Evolutionary conservation across 2,888 invertebrate genomes (phyloP).

Genomic region (Himalopsyche kuldschensis): DNA sequence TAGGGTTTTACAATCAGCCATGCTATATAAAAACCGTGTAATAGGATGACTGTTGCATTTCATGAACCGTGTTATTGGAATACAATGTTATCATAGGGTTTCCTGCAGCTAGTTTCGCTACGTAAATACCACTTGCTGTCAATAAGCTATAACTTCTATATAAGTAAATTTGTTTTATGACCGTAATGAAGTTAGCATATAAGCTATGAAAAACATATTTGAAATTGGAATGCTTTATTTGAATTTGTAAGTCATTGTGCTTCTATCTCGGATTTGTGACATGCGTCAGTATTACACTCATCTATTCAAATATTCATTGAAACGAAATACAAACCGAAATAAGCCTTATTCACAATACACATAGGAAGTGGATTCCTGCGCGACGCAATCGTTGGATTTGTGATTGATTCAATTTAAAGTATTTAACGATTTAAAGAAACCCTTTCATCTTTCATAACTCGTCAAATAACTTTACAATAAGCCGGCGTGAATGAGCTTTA

Average conservation of each 20-base stretch:
- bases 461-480: conserved; percentile 1
- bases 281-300: neutral
- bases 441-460: conserved; percentile 15
- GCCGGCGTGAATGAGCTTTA: neutral
- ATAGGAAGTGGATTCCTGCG: neutral
- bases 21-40: too few relatives aligned
- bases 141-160: too few relatives aligned
- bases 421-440: conserved; percentile 31
- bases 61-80: too few relatives aligned
- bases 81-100: too few relatives aligned
- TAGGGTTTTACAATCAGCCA: too few relatives aligned
- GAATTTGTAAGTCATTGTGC: neutral
- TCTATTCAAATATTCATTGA: neutral
- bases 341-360: neutral
- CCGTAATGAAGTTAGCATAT: neutral
- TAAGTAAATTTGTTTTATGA: neutral
- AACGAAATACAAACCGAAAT: neutral
- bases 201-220: neutral
- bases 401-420: conserved; percentile 35
- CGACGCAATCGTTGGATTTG: conserved; percentile 11
- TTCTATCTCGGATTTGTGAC: neutral
- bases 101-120: too few relatives aligned
- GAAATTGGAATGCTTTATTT: neutral
- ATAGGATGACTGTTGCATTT: too few relatives aligned
- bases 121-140: too few relatives aligned